Evolutionary conservation across 2,888 invertebrate genomes (phyloP).

Genomic region (Hirtodrosophila alboralis): DNA sequence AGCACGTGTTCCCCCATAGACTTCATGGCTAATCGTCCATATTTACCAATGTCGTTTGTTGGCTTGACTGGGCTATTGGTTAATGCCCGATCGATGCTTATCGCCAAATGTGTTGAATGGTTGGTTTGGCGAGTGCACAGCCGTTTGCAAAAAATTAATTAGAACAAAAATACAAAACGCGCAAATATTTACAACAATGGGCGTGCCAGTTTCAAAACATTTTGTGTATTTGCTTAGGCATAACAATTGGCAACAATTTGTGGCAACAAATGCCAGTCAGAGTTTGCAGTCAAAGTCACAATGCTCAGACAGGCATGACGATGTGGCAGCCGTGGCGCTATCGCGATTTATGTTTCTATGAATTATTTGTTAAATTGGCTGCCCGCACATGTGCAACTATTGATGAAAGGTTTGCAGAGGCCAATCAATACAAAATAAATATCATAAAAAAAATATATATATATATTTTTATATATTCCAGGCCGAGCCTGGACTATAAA

Average conservation of each 20-base stretch:
- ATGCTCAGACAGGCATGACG: conserved; percentile 52
- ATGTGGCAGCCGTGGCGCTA: conserved; percentile 64
- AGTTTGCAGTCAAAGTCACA: conserved; percentile 48
- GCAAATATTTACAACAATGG: conserved; percentile 76
- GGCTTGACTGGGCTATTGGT: conserved; percentile 23
- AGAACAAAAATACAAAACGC: conserved; percentile 76
- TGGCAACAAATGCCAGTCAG: conserved; percentile 62
- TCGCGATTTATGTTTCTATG: conserved; percentile 78
- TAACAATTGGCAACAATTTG: conserved; percentile 78
- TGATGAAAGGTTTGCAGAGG: conserved; percentile 67
- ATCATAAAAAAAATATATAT: too few relatives aligned
- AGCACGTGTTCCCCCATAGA: conserved; percentile 64
- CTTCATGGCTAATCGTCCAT: conserved; percentile 70
- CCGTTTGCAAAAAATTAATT: conserved; percentile 70
- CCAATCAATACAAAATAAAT: too few relatives aligned
- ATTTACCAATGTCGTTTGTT: conserved; percentile 75
- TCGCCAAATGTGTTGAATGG: conserved; percentile 75
- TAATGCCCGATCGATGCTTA: conserved; percentile 68
- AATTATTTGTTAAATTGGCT: conserved; percentile 78
- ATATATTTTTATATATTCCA: too few relatives aligned
- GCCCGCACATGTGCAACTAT: conserved; percentile 67
- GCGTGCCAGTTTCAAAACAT: conserved; percentile 60
- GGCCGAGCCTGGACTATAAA: conserved; percentile 8
- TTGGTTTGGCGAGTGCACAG: conserved; percentile 50
- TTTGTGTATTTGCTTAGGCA: conserved; percentile 71